These are phyloP conservation scores for Meta bourneti DNA, from an alignment of 2,888 invertebrate genomes.

Conservation along the genomic window DNA sequence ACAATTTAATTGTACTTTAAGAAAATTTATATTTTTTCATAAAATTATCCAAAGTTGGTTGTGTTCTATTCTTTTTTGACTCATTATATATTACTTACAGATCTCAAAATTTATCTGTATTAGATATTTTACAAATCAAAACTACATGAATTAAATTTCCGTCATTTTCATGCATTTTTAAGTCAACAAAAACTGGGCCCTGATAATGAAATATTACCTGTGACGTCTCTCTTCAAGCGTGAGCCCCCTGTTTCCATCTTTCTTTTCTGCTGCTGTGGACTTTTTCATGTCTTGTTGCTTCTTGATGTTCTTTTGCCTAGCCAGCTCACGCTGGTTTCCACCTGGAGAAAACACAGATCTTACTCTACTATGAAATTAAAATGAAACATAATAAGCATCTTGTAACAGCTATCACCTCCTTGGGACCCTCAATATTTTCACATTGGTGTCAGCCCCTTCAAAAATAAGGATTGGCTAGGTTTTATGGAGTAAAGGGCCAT, in stretches of 20 bases:
- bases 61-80: neutral
- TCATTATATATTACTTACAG: neutral
- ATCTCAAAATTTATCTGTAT: neutral
- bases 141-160: neutral
- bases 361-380: too few relatives aligned
- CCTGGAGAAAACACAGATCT: slow-evolving; percentile 73
- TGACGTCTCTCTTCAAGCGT: slow-evolving; percentile 77
- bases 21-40: neutral
- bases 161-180: neutral
- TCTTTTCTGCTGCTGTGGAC: slow-evolving; percentile 78
- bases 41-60: neutral
- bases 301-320: slow-evolving; percentile 81
- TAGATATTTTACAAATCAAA: neutral
- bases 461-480: too few relatives aligned
- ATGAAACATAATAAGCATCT: too few relatives aligned
- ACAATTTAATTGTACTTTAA: too few relatives aligned
- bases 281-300: slow-evolving; percentile 80
- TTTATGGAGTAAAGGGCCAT: too few relatives aligned
- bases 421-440: too few relatives aligned
- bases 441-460: too few relatives aligned
- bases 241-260: slow-evolving; percentile 78
- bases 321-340: slow-evolving; percentile 81
- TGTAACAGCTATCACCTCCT: too few relatives aligned
- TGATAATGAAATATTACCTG: slow-evolving; percentile 62
- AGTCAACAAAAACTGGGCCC: neutral